Conservation (phyloP, 1,140 invertebrate genomes). For the Bactericera cockerelli region DNA sequence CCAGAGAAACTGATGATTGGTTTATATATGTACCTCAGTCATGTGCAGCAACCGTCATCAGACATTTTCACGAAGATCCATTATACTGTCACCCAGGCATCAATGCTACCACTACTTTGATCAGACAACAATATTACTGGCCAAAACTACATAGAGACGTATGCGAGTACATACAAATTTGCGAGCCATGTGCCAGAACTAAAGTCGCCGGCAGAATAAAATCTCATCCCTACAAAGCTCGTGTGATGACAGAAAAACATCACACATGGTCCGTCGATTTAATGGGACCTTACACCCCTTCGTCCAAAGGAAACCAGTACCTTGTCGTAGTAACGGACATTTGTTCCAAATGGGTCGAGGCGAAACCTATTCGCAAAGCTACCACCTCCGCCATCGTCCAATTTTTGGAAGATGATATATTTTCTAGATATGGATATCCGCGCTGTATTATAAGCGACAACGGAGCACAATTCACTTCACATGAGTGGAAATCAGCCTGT, state of each 20-base stretch:
- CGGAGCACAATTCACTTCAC: neutral
- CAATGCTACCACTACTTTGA: neutral
- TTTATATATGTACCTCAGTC: neutral
- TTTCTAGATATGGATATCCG: constrained; percentile 10
- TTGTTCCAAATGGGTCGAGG: constrained; percentile 9
- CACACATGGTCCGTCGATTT: neutral
- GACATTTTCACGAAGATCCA: neutral
- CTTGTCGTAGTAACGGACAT: constrained; percentile 1
- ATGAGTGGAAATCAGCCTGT: neutral
- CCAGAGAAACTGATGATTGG: too few relatives aligned
- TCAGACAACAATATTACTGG: neutral
- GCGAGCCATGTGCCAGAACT: neutral
- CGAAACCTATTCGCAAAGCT: neutral
- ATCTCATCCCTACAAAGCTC: neutral
- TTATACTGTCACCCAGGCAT: neutral
- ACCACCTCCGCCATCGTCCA: neutral
- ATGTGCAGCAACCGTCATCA: neutral
- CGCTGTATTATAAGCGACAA: constrained; percentile 2
- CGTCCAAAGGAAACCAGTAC: neutral
- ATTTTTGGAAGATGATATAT: neutral
- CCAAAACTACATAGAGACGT: neutral
- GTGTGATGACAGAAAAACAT: neutral
- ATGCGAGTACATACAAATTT: neutral
- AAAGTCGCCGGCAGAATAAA: neutral
- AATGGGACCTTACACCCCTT: constrained; percentile 6